phyloP scores from a whole-genome alignment of 2,113 vertebrate genomes.

The Climacteris rufus region DNA sequence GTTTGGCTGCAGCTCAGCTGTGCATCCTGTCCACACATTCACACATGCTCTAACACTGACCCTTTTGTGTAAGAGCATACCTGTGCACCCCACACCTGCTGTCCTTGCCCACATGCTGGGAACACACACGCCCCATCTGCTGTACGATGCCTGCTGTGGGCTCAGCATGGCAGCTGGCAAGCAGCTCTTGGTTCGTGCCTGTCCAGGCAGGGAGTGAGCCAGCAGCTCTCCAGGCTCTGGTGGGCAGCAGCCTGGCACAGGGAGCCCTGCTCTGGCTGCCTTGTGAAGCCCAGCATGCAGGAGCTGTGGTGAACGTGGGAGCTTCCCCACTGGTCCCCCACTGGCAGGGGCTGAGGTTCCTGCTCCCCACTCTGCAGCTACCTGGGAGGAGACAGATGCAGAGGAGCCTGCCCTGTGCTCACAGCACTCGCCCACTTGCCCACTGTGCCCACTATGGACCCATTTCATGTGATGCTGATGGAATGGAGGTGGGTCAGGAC shows the following conservation, averaged over 20 bases:
- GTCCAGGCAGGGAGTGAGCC: fast-evolving
- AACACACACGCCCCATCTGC: fast-evolving
- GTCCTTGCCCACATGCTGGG: fast-evolving
- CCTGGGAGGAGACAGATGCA: background rate
- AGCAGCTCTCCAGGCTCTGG: background rate
- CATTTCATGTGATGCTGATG: background rate
- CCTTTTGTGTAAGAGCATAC: background rate
- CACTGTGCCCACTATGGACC: no score
- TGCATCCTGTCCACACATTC: fast-evolving
- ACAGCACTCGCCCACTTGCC: no score
- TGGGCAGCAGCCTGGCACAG: background rate
- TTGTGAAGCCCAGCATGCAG: fast-evolving
- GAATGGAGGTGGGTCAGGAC: background rate
- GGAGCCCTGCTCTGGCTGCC: background rate
- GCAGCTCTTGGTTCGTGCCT: background rate
- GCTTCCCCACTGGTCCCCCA: fast-evolving
- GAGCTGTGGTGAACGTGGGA: background rate
- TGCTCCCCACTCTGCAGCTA: background rate
- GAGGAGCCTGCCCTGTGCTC: background rate
- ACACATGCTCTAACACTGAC: fast-evolving
- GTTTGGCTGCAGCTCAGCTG: background rate
- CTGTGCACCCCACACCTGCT: background rate
- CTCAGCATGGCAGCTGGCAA: background rate
- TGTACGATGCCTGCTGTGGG: fast-evolving
- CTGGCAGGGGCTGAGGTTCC: background rate